Evolutionary conservation across 2,888 invertebrate species (phyloP).

Genomic region (Drosophila borborema): DNA sequence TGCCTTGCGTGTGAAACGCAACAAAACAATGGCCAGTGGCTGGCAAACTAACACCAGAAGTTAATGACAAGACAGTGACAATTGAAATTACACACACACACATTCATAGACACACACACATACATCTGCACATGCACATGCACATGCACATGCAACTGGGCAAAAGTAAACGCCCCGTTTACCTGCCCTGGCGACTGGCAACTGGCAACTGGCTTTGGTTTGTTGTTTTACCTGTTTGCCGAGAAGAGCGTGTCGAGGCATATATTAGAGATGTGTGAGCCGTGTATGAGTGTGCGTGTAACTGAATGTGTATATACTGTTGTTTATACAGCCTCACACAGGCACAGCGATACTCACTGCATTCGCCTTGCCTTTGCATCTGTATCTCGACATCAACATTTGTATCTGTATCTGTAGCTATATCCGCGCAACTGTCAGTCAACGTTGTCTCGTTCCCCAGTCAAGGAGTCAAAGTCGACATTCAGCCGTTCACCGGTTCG

Average conservation of each 20-base stretch:
- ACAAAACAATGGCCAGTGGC: conserved; percentile 65
- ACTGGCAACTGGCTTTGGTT: conserved; percentile 22
- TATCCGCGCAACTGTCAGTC: conserved; percentile 55
- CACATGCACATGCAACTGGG: conserved; percentile 37
- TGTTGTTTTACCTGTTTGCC: conserved; percentile 74
- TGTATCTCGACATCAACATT: conserved; percentile 22
- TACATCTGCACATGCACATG: neutral
- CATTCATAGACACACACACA: conserved; percentile 19
- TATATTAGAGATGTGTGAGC: conserved; percentile 63
- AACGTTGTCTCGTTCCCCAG: conserved; percentile 45
- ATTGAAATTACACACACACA: conserved; percentile 72
- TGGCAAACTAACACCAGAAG: conserved; percentile 77
- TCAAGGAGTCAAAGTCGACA: conserved; percentile 64
- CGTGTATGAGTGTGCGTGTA: conserved; percentile 13
- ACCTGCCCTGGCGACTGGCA: conserved; percentile 36
- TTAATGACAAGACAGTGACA: conserved; percentile 81
- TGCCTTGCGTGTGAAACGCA: conserved; percentile 75
- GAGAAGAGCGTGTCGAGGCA: conserved; percentile 72
- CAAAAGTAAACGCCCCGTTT: conserved; percentile 75
- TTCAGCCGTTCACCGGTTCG: conserved; percentile 34
- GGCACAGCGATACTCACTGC: conserved; percentile 15
- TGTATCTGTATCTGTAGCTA: conserved; percentile 52
- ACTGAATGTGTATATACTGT: conserved; percentile 3
- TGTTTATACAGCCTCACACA: conserved; percentile 49
- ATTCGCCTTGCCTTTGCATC: conserved; percentile 34